Conservation (phyloP, 2,113 vertebrate genomes). For the Rhynchopsitta pachyrhyncha region DNA sequence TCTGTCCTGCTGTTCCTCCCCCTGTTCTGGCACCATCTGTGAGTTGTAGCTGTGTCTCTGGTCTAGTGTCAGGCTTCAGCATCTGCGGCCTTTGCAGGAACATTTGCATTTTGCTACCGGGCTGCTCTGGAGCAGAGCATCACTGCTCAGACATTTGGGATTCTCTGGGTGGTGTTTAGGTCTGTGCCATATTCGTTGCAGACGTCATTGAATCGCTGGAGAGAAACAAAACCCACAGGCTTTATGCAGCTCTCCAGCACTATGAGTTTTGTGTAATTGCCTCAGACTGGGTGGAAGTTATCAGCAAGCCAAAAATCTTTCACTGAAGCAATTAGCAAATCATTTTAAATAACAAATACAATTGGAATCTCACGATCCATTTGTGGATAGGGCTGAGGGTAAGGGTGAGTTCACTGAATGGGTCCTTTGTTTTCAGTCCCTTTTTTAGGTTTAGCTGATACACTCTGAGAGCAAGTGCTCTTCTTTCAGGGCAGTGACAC, state of each 20-base stretch:
- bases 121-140: background rate
- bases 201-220: background rate
- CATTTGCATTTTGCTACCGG: fast-evolving
- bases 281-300: background rate
- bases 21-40: background rate
- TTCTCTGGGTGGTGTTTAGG: background rate
- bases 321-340: slow-evolving; percentile 47
- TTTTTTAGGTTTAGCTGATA: background rate
- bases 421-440: slow-evolving; percentile 4
- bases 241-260: background rate
- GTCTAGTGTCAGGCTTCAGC: background rate
- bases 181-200: background rate
- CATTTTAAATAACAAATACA: slow-evolving; percentile 25
- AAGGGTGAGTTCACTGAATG: background rate
- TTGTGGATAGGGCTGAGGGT: background rate
- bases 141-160: background rate
- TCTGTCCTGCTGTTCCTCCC: background rate
- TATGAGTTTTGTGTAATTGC: background rate
- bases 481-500: background rate
- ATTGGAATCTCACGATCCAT: background rate
- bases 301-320: slow-evolving; percentile 35
- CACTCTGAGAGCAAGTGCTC: background rate
- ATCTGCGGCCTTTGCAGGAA: background rate
- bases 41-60: fast-evolving
- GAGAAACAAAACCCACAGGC: background rate